phyloP scores from a whole-genome alignment of 2,888 invertebrate species.

The Aphidius colemani region DNA sequence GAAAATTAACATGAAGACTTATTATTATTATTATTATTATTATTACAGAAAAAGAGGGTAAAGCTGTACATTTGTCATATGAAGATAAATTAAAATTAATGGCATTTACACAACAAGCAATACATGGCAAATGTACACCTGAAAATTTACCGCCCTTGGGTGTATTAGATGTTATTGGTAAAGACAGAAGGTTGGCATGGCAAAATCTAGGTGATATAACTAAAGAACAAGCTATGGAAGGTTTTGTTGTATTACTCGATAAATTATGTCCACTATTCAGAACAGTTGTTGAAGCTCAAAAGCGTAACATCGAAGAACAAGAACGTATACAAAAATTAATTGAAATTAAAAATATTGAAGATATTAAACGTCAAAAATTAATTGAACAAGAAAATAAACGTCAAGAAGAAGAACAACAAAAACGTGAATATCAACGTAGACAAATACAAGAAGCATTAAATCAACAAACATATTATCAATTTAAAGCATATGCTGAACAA shows the following conservation, averaged over 20 bases:
- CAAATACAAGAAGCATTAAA: constrained; percentile 96
- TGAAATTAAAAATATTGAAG: constrained; percentile 64
- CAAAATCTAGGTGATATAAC: constrained; percentile 85
- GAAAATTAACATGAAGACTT: not conserved
- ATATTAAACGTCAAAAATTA: constrained; percentile 65
- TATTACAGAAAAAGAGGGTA: constrained; percentile 92
- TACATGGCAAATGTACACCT: constrained; percentile 79
- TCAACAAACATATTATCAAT: constrained; percentile 90
- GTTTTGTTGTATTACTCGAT: constrained; percentile 88
- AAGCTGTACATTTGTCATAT: constrained; percentile 92
- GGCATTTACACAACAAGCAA: constrained; percentile 90
- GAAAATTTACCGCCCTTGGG: constrained; percentile 81
- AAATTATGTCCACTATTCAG: constrained; percentile 87
- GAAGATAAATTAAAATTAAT: constrained; percentile 90
- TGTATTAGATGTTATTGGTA: constrained; percentile 92
- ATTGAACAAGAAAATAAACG: constrained; percentile 58
- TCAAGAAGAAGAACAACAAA: constrained; percentile 69
- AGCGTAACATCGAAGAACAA: constrained; percentile 83
- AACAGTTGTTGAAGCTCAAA: constrained; percentile 89
- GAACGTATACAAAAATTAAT: constrained; percentile 68
- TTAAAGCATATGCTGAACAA: constrained; percentile 90
- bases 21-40: constrained; percentile 6
- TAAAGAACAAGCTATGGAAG: constrained; percentile 86
- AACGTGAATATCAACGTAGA: constrained; percentile 69
- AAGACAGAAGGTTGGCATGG: constrained; percentile 92